phyloP scores from a whole-genome alignment of 2,797 vertebrate genomes.

The Thripadectes ignobilis region DNA sequence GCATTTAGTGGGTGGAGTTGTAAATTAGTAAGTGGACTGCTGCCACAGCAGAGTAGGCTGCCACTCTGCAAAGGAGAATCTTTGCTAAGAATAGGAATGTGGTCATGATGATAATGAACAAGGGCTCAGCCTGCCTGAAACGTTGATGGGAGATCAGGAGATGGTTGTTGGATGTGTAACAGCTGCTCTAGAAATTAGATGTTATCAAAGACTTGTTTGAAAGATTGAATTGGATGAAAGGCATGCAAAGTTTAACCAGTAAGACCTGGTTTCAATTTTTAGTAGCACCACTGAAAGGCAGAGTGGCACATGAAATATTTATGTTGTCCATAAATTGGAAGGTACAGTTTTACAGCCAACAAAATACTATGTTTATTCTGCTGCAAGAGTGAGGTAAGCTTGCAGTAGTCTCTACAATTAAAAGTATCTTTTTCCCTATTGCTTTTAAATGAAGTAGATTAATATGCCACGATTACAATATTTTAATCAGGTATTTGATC shows the following conservation, averaged over 20 bases:
- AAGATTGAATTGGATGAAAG: conserved; percentile 22
- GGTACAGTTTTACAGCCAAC: neutral
- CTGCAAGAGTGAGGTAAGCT: neutral
- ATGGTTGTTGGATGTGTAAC: conserved; percentile 57
- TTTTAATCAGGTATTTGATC: neutral
- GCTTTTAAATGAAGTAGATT: neutral
- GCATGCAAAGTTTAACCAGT: neutral
- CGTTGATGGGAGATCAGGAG: conserved; percentile 53
- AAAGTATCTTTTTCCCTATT: neutral
- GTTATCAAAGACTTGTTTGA: conserved; percentile 47
- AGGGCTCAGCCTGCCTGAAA: conserved; percentile 57
- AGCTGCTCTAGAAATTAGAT: conserved; percentile 68
- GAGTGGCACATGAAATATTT: neutral
- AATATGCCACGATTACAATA: neutral
- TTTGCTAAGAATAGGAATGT: conserved; percentile 77
- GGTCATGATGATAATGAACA: conserved; percentile 76
- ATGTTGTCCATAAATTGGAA: neutral
- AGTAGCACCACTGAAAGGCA: neutral
- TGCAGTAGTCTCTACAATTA: neutral
- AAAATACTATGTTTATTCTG: neutral
- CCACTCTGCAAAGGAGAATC: conserved; percentile 58
- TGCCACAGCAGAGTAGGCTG: conserved; percentile 66
- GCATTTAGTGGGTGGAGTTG: conserved; percentile 76
- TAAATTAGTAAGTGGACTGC: conserved; percentile 76
- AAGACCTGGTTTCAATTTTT: conserved; percentile 23